These are phyloP conservation scores for Diabrotica virgifera DNA, from an alignment of 1,140 invertebrate genomes.

Conservation along the genomic window DNA sequence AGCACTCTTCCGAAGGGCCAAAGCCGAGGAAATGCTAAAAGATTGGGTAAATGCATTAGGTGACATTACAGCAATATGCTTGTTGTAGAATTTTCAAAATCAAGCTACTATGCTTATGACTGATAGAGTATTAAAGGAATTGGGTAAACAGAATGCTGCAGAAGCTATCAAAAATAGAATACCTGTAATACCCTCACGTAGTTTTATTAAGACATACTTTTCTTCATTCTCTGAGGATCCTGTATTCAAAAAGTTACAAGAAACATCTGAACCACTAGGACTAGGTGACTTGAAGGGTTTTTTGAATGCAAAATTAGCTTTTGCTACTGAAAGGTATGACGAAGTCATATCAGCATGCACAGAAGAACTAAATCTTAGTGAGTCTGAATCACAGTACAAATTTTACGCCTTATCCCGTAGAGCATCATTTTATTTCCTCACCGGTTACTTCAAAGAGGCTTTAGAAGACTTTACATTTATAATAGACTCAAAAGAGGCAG, in stretches of 20 bases:
- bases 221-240: constrained; percentile 83
- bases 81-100: constrained; percentile 85
- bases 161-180: constrained; percentile 66
- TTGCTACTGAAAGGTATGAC: constrained; percentile 72
- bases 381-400: constrained; percentile 52
- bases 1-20: constrained; percentile 76
- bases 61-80: constrained; percentile 90
- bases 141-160: constrained; percentile 67
- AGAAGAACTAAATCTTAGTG: constrained; percentile 72
- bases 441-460: constrained; percentile 68
- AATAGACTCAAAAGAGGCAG: constrained; percentile 58
- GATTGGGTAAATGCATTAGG: constrained; percentile 79
- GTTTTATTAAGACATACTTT: constrained; percentile 83
- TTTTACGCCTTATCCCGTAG: constrained; percentile 72
- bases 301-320: constrained; percentile 61
- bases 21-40: constrained; percentile 75
- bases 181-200: constrained; percentile 75
- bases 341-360: constrained; percentile 75
- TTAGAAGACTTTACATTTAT: constrained; percentile 66
- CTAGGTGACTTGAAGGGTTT: constrained; percentile 52
- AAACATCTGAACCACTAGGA: constrained; percentile 37
- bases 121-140: constrained; percentile 81
- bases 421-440: constrained; percentile 78
- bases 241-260: constrained; percentile 50
- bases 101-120: constrained; percentile 73